Conservation (phyloP, 2,113 vertebrate species). For the Crypturellus undulatus region DNA sequence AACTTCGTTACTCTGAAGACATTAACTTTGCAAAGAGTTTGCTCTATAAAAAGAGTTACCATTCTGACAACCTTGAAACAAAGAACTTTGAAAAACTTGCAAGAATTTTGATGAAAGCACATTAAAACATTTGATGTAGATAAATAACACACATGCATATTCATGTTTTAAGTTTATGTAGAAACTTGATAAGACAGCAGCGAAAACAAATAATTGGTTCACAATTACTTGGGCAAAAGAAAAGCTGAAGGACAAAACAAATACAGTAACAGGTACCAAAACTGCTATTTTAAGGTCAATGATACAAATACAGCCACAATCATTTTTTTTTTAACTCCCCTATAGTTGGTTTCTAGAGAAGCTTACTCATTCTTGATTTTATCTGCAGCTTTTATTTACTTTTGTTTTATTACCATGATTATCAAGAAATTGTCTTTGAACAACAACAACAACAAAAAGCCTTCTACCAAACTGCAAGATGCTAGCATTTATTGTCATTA, state of each 20-base stretch:
- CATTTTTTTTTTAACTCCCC: background rate
- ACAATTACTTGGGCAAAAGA: background rate
- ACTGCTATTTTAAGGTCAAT: background rate
- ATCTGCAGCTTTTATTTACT: background rate
- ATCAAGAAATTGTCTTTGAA: background rate
- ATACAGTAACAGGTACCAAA: background rate
- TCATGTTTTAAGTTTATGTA: conserved; percentile 42
- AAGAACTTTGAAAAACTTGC: conserved; percentile 19
- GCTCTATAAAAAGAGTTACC: conserved; percentile 28
- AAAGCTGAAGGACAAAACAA: background rate
- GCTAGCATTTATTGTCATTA: background rate
- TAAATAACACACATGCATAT: conserved; percentile 72
- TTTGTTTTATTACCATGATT: background rate
- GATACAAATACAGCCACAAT: background rate
- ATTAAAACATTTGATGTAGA: conserved; percentile 60
- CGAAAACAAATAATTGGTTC: conserved; percentile 21
- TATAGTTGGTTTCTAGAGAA: background rate
- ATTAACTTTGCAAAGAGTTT: conserved; percentile 33
- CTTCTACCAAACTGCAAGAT: background rate
- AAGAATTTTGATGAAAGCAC: conserved; percentile 46
- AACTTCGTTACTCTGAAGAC: conserved; percentile 39
- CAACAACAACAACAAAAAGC: background rate
- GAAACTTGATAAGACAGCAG: conserved; percentile 18
- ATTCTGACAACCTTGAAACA: conserved; percentile 45
- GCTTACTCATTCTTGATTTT: background rate